Percentiles rank a stretch among this genome's conserved stretches.
Evolutionary conservation across 2,113 vertebrate genomes (phyloP).

Genomic region (Amblyornis subalaris): DNA sequence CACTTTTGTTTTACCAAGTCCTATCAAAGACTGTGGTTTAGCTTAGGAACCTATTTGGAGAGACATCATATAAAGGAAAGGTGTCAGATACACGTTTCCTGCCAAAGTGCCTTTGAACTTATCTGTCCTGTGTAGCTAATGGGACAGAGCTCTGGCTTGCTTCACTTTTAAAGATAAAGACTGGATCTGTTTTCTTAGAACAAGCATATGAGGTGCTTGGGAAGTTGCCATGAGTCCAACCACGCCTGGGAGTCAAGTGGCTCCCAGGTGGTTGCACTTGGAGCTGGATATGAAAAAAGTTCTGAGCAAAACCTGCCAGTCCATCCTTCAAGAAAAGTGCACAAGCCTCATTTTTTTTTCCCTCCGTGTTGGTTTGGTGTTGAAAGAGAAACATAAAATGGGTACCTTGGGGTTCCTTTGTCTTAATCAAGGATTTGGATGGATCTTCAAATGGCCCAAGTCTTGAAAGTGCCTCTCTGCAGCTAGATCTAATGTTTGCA

Average conservation of each 20-base stretch:
- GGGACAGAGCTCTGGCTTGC: not conserved
- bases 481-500: not conserved
- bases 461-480: not conserved
- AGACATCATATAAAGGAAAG: not conserved
- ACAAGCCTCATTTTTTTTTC: not conserved
- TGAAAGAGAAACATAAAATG: not conserved
- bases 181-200: not conserved
- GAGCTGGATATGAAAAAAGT: not conserved
- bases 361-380: not conserved
- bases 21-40: not conserved
- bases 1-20: not conserved
- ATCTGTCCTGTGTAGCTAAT: not conserved
- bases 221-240: not conserved
- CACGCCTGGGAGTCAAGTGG: not conserved
- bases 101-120: constrained; percentile 3
- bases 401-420: not conserved
- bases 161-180: constrained; percentile 11
- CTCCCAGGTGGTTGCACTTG: not conserved
- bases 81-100: not conserved
- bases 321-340: not conserved
- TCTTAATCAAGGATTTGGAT: constrained; percentile 9
- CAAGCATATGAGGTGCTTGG: not conserved
- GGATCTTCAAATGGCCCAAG: not conserved
- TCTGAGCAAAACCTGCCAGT: not conserved
- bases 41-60: not conserved